A percentile compares a stretch with the other conserved stretches of the same genome.
Evolutionary conservation across 2,797 vertebrate species (phyloP).

Genomic region (Hemitrygon akajei): DNA sequence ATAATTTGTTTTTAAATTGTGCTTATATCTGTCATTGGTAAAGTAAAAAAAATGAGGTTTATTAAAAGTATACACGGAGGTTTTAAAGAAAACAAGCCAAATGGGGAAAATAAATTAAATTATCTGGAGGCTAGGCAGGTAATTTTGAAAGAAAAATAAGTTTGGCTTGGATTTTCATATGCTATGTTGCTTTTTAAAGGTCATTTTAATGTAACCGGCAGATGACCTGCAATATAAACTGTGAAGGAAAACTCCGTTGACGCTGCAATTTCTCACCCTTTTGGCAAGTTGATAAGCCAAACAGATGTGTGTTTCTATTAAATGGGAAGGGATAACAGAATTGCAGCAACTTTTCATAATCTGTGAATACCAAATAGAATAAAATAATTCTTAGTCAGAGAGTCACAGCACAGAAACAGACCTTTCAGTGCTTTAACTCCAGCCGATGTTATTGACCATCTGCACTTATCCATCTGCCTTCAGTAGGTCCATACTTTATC

Average conservation of each 20-base stretch:
- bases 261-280: neutral
- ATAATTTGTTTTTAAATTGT: neutral
- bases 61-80: neutral
- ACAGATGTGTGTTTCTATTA: neutral
- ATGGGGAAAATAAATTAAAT: neutral
- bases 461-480: no score
- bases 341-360: no score
- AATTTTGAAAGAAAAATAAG: neutral
- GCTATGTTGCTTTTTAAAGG: no score
- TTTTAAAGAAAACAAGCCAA: neutral
- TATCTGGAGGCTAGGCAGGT: neutral
- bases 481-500: no score
- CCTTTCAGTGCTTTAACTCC: no score
- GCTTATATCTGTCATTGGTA: neutral
- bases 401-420: no score
- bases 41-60: neutral
- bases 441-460: no score
- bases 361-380: no score
- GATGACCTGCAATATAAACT: neutral
- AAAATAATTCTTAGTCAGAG: no score
- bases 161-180: neutral
- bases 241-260: neutral
- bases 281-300: neutral
- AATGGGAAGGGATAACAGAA: no score
- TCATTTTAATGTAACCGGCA: neutral